These are phyloP conservation scores for Rhizoglyphus robini DNA, from an alignment of 1,140 invertebrate genomes.

Conservation along the genomic window DNA sequence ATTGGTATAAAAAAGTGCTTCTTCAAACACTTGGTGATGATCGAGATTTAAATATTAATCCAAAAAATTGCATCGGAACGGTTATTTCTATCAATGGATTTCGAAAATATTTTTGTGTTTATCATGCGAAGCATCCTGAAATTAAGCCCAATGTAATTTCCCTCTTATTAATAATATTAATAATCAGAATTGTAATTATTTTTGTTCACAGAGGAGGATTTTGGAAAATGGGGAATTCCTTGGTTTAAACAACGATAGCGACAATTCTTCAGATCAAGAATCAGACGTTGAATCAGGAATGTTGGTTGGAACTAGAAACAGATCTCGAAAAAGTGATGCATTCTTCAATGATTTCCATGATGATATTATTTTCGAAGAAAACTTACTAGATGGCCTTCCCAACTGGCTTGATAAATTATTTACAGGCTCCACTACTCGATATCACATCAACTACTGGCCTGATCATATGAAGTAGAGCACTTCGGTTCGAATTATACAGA, in stretches of 20 bases:
- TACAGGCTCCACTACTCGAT: constrained; percentile 82
- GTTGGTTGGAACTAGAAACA: constrained; percentile 23
- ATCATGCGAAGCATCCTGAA: constrained; percentile 81
- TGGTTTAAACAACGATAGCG: constrained; percentile 29
- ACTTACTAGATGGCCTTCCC: constrained; percentile 75
- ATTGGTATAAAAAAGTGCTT: constrained; percentile 80
- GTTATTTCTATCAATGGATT: constrained; percentile 89
- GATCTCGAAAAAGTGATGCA: background rate
- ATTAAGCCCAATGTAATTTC: constrained; percentile 19
- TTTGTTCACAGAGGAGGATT: background rate
- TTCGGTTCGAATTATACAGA: background rate
- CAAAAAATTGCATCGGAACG: constrained; percentile 90
- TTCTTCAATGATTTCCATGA: constrained; percentile 14
- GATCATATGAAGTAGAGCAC: constrained; percentile 38
- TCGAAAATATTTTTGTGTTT: constrained; percentile 94
- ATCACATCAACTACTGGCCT: constrained; percentile 94
- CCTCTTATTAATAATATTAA: too few species aligned
- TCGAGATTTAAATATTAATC: constrained; percentile 78
- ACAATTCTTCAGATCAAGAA: constrained; percentile 38
- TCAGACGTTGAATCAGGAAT: constrained; percentile 47
- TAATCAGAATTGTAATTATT: too few species aligned
- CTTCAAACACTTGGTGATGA: constrained; percentile 61
- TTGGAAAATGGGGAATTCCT: constrained; percentile 28
- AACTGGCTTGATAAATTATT: constrained; percentile 92
- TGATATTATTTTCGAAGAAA: constrained; percentile 41